These are phyloP conservation scores for Marmota flaviventris DNA, from an alignment of 2,113 vertebrate species.

Conservation along the genomic window DNA sequence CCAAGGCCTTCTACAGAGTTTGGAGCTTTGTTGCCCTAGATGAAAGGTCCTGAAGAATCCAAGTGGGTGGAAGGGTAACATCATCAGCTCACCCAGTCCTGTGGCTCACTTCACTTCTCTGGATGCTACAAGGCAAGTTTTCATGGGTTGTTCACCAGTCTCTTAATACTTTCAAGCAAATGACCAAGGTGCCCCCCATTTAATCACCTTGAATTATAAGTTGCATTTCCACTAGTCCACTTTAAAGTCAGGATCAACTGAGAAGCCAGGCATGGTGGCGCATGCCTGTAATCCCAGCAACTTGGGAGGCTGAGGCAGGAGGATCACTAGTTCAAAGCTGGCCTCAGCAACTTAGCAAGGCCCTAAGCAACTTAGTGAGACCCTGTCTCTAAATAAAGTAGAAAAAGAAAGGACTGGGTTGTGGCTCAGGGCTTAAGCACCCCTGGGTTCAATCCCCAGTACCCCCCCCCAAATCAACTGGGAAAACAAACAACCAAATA, in stretches of 20 bases:
- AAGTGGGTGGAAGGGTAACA: not conserved
- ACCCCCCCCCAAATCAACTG: not conserved
- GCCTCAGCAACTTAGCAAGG: too few species aligned
- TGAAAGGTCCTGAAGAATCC: conserved; percentile 20
- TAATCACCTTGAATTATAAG: conserved; percentile 12
- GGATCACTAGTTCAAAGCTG: too few species aligned
- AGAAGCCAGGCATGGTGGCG: too few species aligned
- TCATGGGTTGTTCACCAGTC: not conserved
- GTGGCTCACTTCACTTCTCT: not conserved
- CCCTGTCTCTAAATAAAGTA: too few species aligned
- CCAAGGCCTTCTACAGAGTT: conserved; percentile 10
- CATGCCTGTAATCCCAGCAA: too few species aligned
- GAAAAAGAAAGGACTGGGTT: too few species aligned
- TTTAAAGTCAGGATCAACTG: conserved; percentile 38
- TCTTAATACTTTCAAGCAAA: conserved; percentile 10
- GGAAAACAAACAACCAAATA: conserved; percentile 39
- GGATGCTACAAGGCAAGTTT: not conserved
- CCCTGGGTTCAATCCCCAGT: too few species aligned
- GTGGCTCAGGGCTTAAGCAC: too few species aligned
- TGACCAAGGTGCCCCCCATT: conserved; percentile 19
- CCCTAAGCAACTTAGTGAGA: too few species aligned
- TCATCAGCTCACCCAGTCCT: not conserved
- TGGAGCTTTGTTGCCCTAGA: not conserved
- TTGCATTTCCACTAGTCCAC: not conserved
- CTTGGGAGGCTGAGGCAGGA: too few species aligned